Conservation (phyloP, 2,888 invertebrate genomes). For the Lasiommata megera region DNA sequence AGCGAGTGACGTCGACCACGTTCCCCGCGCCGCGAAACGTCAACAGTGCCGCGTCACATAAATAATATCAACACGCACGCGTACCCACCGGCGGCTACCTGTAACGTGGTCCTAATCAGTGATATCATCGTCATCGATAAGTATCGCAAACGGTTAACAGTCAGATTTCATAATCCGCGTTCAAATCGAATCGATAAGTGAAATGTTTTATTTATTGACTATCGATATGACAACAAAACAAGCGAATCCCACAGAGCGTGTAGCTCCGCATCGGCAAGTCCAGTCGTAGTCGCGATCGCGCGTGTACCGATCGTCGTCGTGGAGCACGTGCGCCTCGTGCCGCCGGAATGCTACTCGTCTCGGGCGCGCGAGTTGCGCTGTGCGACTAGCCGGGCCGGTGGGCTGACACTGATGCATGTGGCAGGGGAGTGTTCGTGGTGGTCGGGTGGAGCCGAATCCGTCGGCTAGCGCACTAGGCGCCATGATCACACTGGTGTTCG, state of each 20-base stretch:
- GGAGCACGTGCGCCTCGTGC: conserved; percentile 53
- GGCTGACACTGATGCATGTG: conserved; percentile 57
- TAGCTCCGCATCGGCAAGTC: conserved; percentile 50
- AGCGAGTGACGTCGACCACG: conserved; percentile 72
- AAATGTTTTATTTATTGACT: conserved; percentile 48
- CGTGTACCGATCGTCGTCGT: conserved; percentile 53
- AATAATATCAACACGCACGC: conserved; percentile 60
- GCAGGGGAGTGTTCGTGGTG: conserved; percentile 50
- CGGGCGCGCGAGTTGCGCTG: conserved; percentile 19
- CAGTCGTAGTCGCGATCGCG: conserved; percentile 65
- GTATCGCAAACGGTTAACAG: conserved; percentile 30
- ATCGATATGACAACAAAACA: conserved; percentile 67
- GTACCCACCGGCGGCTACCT: conserved; percentile 39
- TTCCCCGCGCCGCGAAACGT: conserved; percentile 75
- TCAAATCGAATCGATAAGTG: conserved; percentile 37
- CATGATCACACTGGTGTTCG: conserved; percentile 83
- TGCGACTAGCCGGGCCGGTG: conserved; percentile 37
- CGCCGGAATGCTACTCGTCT: conserved; percentile 22
- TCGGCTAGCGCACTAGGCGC: conserved; percentile 59
- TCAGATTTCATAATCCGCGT: conserved; percentile 13
- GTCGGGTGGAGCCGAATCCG: conserved; percentile 54
- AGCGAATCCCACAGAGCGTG: conserved; percentile 55
- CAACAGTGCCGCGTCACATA: conserved; percentile 72
- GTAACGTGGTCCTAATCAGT: conserved; percentile 23
- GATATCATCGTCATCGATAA: conserved; percentile 21